Evolutionary conservation across 1,140 invertebrate species (phyloP).

Genomic region (Drosophila ficusphila): DNA sequence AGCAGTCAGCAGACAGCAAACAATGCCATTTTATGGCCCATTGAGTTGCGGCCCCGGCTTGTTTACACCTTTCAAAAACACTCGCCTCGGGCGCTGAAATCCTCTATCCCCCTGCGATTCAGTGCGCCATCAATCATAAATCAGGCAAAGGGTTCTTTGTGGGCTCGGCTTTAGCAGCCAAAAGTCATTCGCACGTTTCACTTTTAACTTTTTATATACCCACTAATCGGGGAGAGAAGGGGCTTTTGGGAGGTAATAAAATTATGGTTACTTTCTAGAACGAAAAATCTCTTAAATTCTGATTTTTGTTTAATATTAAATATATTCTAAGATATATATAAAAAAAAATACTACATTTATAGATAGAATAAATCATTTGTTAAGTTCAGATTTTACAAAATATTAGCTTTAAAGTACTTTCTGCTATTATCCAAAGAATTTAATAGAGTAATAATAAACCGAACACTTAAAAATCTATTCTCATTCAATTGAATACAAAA

Average conservation of each 20-base stretch:
- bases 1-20: slow-evolving; percentile 39
- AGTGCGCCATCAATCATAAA: slow-evolving; percentile 74
- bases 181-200: slow-evolving; percentile 80
- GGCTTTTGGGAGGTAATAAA: not conserved
- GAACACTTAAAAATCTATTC: too few relatives aligned
- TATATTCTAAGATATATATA: too few relatives aligned
- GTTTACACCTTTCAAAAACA: slow-evolving; percentile 82
- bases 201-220: slow-evolving; percentile 47
- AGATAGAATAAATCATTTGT: too few relatives aligned
- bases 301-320: too few relatives aligned
- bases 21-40: slow-evolving; percentile 82
- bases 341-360: not conserved
- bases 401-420: too few relatives aligned
- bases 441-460: too few relatives aligned
- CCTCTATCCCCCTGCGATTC: not conserved
- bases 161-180: slow-evolving; percentile 59
- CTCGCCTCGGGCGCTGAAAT: slow-evolving; percentile 29
- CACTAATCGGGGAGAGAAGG: not conserved
- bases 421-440: too few relatives aligned
- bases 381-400: too few relatives aligned
- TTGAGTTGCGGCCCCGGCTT: slow-evolving; percentile 67
- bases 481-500: too few relatives aligned
- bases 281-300: too few relatives aligned
- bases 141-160: slow-evolving; percentile 64
- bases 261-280: too few relatives aligned